Conservation (phyloP, 1,140 invertebrate genomes). For the Drosophila lacteicornis region DNA sequence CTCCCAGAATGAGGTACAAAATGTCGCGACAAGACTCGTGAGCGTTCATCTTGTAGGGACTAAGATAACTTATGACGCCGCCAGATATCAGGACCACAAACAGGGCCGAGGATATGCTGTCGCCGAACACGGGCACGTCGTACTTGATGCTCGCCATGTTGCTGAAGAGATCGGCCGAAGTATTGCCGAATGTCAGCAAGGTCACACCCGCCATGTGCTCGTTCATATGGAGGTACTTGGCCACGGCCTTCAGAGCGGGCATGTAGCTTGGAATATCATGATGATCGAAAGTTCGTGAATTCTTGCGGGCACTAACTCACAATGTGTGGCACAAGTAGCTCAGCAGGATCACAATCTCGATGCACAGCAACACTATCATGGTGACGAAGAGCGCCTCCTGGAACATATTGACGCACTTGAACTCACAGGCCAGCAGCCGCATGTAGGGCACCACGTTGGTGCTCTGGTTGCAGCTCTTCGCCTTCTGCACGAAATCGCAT, state of each 20-base stretch:
- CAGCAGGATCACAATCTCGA: slow-evolving; percentile 13
- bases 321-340: slow-evolving; percentile 27
- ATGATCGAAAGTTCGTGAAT: not conserved
- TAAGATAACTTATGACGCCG: slow-evolving; percentile 36
- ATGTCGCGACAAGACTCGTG: slow-evolving; percentile 29
- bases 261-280: slow-evolving; percentile 86
- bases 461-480: slow-evolving; percentile 14
- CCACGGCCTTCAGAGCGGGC: slow-evolving; percentile 89
- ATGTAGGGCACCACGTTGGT: slow-evolving; percentile 41
- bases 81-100: slow-evolving; percentile 50
- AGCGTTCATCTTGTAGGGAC: slow-evolving; percentile 34
- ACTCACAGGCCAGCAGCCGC: slow-evolving; percentile 26
- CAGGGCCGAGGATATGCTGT: slow-evolving; percentile 31
- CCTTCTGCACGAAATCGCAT: slow-evolving; percentile 30
- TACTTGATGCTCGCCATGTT: slow-evolving; percentile 45
- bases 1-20: slow-evolving; percentile 39
- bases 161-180: slow-evolving; percentile 91
- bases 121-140: slow-evolving; percentile 21
- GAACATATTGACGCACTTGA: slow-evolving; percentile 23
- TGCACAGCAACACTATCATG: slow-evolving; percentile 11
- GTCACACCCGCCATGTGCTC: slow-evolving; percentile 92
- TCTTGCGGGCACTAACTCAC: slow-evolving; percentile 9
- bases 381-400: slow-evolving; percentile 17
- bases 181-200: slow-evolving; percentile 92
- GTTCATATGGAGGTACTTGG: slow-evolving; percentile 88